Evolutionary conservation across 1,140 invertebrate species (phyloP), one percentile per base, ranked within the genome.

Genomic region (Dendrolimus punctatus): DNA sequence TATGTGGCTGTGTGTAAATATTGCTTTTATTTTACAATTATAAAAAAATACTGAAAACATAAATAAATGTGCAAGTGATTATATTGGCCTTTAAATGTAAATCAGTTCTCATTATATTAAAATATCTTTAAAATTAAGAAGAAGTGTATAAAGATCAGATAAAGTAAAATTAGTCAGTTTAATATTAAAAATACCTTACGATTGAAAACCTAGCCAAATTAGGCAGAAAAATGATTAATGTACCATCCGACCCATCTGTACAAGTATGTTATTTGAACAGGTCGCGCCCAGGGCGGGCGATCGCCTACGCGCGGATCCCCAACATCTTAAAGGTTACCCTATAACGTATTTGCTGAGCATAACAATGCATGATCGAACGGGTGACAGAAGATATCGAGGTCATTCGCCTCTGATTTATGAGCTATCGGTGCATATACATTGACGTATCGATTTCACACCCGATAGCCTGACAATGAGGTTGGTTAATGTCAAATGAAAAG

Each of bases 381-480:
- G 36, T 45, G 38, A 41, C 44, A 43, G 55, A 50, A 46, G 54
- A 57, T 41, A 36, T 10, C 51, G 68, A 69, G 68, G 69, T 62
- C 63, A 60, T 72, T 72, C 71, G 50, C 61, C 62, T 62, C 55
- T 79, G 67, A 80, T 74, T 70, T 75, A 77, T 72, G 58, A 67
- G 50, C 66, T 68, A 57, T 76, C 66, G 65, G 67, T 73, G 71
- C 51, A 23, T 23, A 23, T 23, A 23, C 23, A 23, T 23, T 23
- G 23, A 23, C 23, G 23, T 23, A 23, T 23, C 23, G 23, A 23
- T 23, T 23, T 23, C 23, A 23, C 23, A 23, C 23, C 23, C 23
- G 23, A 23, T 23, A 23, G 23, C 23, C 23, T 23, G 23, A 23
- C 23, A 23, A 23, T 23, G 23, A 23, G 23, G 23, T 23, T 23